These are phyloP conservation scores for Aspidoscelis tigris DNA, from an alignment of 2,113 vertebrate species.

Conservation along the genomic window DNA sequence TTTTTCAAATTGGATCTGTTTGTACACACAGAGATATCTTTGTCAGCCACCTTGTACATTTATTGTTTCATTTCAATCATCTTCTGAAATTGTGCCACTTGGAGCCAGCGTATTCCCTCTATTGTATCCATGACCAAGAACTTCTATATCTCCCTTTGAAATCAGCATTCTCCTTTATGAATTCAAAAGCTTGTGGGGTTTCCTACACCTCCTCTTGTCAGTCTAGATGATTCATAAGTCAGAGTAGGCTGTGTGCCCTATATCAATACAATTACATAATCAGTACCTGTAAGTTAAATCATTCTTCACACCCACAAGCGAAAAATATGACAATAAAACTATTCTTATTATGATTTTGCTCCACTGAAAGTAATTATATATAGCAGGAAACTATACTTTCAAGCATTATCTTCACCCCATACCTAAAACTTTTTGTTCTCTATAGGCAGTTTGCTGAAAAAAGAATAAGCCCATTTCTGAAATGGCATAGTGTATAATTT, in stretches of 20 bases:
- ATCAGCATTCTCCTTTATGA: constrained; percentile 67
- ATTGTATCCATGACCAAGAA: constrained; percentile 59
- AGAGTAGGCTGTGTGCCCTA: constrained; percentile 72
- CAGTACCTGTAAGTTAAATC: constrained; percentile 83
- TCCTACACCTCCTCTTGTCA: constrained; percentile 79
- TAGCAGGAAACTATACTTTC: constrained; percentile 69
- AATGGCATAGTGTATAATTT: constrained; percentile 53
- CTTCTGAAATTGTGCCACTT: constrained; percentile 61
- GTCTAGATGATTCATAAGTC: constrained; percentile 76
- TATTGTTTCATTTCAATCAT: constrained; percentile 61
- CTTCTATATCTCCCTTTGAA: constrained; percentile 63
- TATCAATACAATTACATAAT: constrained; percentile 84
- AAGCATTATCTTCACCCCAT: constrained; percentile 68
- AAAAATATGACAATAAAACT: constrained; percentile 80
- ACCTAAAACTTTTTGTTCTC: constrained; percentile 72
- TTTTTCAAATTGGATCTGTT: constrained; percentile 58
- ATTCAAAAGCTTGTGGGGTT: constrained; percentile 60
- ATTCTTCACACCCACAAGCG: constrained; percentile 78
- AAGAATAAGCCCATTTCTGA: constrained; percentile 61
- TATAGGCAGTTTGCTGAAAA: constrained; percentile 56
- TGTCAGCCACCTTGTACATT: constrained; percentile 44
- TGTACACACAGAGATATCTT: constrained; percentile 42
- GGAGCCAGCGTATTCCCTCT: constrained; percentile 61
- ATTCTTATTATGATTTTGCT: constrained; percentile 73
- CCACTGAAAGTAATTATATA: constrained; percentile 74